Evolutionary conservation across 2,113 vertebrate genomes (phyloP).

Genomic region (Heptranchias perlo): DNA sequence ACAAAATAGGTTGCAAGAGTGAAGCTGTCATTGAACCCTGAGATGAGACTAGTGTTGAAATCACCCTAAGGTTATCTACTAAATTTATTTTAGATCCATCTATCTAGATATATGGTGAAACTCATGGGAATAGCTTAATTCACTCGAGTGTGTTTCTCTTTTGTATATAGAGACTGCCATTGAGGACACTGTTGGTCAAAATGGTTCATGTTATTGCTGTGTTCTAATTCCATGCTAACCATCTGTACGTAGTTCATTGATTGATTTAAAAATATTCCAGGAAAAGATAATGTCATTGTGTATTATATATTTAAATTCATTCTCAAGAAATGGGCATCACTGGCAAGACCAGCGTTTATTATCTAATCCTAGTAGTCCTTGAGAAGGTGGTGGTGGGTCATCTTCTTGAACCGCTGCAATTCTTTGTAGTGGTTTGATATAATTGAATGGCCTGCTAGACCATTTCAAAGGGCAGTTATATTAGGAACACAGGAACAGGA

Average conservation of each 20-base stretch:
- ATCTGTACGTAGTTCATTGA: neutral
- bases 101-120: neutral
- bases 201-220: too few relatives aligned
- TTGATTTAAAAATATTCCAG: neutral
- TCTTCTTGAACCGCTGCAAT: neutral
- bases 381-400: neutral
- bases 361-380: neutral
- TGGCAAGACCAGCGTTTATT: neutral
- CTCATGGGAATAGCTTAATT: neutral
- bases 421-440: too few relatives aligned
- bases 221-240: neutral
- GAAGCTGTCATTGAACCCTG: neutral
- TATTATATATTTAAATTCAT: too few relatives aligned
- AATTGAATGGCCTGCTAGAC: too few relatives aligned
- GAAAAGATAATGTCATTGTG: neutral
- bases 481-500: too few relatives aligned
- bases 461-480: too few relatives aligned
- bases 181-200: neutral
- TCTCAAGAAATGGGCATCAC: neutral
- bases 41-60: neutral
- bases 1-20: neutral
- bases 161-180: neutral
- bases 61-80: neutral
- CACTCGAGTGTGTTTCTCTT: neutral
- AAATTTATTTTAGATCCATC: neutral